phyloP scores from a whole-genome alignment of 1,140 invertebrate species.

The Bombyx mandarina region DNA sequence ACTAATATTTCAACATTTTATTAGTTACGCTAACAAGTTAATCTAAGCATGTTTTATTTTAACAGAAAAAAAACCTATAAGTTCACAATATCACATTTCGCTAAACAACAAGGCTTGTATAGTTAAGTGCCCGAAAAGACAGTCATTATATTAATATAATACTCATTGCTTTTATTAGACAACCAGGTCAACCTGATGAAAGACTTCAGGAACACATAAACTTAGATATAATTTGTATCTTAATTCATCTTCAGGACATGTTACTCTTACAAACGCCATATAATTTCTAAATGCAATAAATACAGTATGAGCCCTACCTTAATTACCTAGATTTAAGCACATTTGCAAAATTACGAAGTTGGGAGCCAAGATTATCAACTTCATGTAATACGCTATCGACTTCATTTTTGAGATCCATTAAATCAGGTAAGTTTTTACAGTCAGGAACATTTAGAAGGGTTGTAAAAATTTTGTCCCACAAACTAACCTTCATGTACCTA shows the following conservation, averaged over 20 bases:
- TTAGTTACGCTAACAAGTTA: conserved; percentile 49
- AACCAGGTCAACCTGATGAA: conserved; percentile 22
- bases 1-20: conserved; percentile 43
- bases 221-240: conserved; percentile 39
- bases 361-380: conserved; percentile 60
- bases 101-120: conserved; percentile 45
- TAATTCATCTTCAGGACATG: conserved; percentile 29
- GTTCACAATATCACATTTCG: conserved; percentile 61
- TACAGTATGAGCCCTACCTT: conserved; percentile 36
- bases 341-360: conserved; percentile 64
- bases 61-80: conserved; percentile 51
- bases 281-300: conserved; percentile 67
- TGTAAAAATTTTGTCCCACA: conserved; percentile 78
- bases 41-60: conserved; percentile 46
- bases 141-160: conserved; percentile 28
- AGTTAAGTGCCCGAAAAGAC: conserved; percentile 10
- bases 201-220: conserved; percentile 32
- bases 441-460: conserved; percentile 79
- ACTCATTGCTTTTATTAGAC: conserved; percentile 33
- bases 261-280: conserved; percentile 54
- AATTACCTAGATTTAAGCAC: conserved; percentile 69
- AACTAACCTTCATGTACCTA: conserved; percentile 76
- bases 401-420: conserved; percentile 74
- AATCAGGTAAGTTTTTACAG: conserved; percentile 76
- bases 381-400: conserved; percentile 73